phyloP scores from a whole-genome alignment of 2,797 vertebrate genomes.

The Argya squamiceps region DNA sequence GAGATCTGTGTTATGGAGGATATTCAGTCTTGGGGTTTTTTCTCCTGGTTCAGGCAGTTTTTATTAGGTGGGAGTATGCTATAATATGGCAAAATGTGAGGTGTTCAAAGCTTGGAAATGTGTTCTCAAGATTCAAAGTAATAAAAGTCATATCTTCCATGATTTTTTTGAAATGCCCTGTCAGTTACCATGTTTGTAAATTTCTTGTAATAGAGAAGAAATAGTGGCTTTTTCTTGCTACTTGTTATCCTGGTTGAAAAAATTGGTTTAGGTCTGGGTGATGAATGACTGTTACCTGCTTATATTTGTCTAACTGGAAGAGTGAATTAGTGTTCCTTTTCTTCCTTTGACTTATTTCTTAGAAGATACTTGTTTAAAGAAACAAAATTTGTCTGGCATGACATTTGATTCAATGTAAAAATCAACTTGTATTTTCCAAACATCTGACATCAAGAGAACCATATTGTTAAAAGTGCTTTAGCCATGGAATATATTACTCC shows the following conservation, averaged over 20 bases:
- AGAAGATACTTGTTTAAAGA: background rate
- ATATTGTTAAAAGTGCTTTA: background rate
- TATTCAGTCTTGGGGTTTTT: background rate
- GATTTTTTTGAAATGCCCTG: background rate
- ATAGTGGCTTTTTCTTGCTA: background rate
- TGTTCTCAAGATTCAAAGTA: background rate
- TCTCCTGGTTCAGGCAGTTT: background rate
- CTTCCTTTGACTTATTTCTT: background rate
- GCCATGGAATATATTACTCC: background rate
- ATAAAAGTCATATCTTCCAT: background rate
- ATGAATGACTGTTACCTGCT: background rate
- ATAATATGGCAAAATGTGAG: background rate
- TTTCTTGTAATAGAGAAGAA: background rate
- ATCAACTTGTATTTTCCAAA: background rate
- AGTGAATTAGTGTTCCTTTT: background rate
- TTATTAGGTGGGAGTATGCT: background rate
- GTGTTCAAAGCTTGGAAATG: background rate
- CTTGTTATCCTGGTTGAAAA: background rate
- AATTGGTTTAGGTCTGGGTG: background rate
- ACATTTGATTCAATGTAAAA: background rate
- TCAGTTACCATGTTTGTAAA: background rate
- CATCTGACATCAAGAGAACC: background rate
- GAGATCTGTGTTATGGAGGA: background rate
- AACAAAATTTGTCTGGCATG: background rate
- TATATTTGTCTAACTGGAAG: background rate